Conservation (phyloP, 2,888 invertebrate genomes). For the Eilema sororculum region DNA sequence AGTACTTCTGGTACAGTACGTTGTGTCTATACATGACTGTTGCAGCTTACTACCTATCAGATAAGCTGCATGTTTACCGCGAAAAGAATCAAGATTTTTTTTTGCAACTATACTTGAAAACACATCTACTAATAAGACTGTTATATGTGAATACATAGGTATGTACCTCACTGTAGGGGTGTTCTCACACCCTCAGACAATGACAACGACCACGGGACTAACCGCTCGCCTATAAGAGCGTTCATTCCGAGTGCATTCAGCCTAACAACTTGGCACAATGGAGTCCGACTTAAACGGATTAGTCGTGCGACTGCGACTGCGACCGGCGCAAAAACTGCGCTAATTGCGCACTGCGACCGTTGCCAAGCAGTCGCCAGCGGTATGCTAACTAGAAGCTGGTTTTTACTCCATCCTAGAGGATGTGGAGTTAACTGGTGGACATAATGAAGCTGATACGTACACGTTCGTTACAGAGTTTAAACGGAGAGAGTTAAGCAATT, state of each 20-base stretch:
- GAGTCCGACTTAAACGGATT: conserved; percentile 18
- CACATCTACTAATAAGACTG: not conserved
- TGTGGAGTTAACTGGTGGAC: not conserved
- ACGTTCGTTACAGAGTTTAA: not conserved
- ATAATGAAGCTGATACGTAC: not conserved
- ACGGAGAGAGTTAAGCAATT: not conserved
- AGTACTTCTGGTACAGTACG: no score
- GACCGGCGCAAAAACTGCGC: conserved; percentile 14
- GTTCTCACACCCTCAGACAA: not conserved
- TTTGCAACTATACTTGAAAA: no score
- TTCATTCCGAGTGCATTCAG: conserved; percentile 21
- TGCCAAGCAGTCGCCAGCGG: not conserved
- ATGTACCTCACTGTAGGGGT: not conserved
- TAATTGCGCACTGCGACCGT: conserved; percentile 11
- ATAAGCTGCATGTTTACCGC: no score
- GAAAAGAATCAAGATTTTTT: no score
- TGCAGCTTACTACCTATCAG: no score
- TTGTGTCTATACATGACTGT: no score
- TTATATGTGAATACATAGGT: not conserved
- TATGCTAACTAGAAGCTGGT: not conserved
- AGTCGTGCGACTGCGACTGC: conserved; percentile 12
- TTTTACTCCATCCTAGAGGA: not conserved
- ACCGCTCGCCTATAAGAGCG: conserved; percentile 14
- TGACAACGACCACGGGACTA: conserved; percentile 2
- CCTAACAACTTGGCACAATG: conserved; percentile 18